These are phyloP conservation scores for Electrophaes corylata DNA, from an alignment of 2,888 invertebrate species.

Conservation along the genomic window DNA sequence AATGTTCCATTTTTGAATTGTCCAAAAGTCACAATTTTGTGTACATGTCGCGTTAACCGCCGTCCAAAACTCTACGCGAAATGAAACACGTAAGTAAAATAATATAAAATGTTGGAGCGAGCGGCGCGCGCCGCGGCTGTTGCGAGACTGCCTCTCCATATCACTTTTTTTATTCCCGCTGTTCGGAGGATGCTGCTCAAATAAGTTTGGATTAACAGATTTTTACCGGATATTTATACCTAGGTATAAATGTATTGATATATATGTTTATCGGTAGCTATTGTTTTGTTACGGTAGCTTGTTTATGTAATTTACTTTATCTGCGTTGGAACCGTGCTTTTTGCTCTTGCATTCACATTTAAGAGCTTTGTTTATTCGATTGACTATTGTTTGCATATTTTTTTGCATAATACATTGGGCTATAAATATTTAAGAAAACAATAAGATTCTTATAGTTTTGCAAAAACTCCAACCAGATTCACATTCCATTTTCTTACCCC, in stretches of 20 bases:
- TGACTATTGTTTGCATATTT: too few relatives aligned
- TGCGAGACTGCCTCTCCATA: constrained; percentile 66
- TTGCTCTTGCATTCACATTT: constrained; percentile 4
- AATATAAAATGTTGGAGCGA: constrained; percentile 76
- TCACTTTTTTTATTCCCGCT: constrained; percentile 74
- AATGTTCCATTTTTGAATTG: constrained; percentile 66
- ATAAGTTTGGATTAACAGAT: constrained; percentile 65
- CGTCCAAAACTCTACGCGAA: constrained; percentile 82
- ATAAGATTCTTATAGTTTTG: constrained; percentile 38
- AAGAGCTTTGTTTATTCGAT: constrained; percentile 1
- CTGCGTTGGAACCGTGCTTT: background rate
- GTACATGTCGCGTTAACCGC: constrained; percentile 75
- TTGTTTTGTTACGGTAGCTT: constrained; percentile 18
- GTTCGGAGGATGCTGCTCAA: constrained; percentile 70
- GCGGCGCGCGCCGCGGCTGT: constrained; percentile 76
- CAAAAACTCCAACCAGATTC: constrained; percentile 64
- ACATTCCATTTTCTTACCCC: constrained; percentile 41
- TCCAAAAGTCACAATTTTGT: constrained; percentile 80
- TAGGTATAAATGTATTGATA: too few relatives aligned
- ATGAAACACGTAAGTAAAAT: constrained; percentile 82
- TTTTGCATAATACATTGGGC: too few relatives aligned
- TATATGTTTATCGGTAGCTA: constrained; percentile 27
- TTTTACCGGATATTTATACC: constrained; percentile 44
- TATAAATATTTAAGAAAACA: background rate
- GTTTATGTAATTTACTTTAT: constrained; percentile 13